phyloP scores from a whole-genome alignment of 92 coral and sea anemone genomes.

The Zoanthus sociatus region DNA sequence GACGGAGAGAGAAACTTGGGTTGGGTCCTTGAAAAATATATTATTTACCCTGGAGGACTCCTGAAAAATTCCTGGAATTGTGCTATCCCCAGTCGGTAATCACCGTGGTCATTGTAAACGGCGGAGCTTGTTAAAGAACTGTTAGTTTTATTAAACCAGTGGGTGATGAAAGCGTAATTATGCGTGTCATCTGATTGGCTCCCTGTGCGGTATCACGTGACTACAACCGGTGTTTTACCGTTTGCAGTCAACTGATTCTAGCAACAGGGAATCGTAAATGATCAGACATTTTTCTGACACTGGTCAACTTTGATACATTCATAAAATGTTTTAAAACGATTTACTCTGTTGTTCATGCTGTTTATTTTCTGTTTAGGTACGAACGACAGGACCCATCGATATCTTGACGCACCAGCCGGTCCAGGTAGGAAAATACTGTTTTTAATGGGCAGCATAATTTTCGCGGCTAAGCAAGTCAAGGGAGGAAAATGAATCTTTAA shows the following conservation, averaged over 20 bases:
- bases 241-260: conserved; percentile 34
- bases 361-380: conserved; percentile 61
- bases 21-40: too few relatives aligned
- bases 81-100: too few relatives aligned
- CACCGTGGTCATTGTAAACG: too few relatives aligned
- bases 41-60: too few relatives aligned
- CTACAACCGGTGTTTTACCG: conserved; percentile 69
- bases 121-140: background rate
- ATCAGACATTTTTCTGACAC: conserved; percentile 75
- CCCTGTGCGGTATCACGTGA: conserved; percentile 70
- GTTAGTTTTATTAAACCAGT: conserved; percentile 33
- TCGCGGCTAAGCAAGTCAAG: background rate
- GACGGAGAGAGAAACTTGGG: too few relatives aligned
- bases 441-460: background rate
- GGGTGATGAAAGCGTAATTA: conserved; percentile 89
- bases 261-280: conserved; percentile 53
- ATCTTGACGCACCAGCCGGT: conserved; percentile 96
- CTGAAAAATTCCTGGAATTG: too few relatives aligned
- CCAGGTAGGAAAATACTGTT: conserved; percentile 59
- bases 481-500: too few relatives aligned
- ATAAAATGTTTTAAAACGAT: background rate
- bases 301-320: conserved; percentile 1
- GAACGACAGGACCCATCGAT: conserved; percentile 98
- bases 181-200: conserved; percentile 99
- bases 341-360: background rate